A percentile compares a stretch with the other conserved stretches of the same genome.
phyloP scores from a whole-genome alignment of 2,888 invertebrate species.

The Pristionchus exspectatus region DNA sequence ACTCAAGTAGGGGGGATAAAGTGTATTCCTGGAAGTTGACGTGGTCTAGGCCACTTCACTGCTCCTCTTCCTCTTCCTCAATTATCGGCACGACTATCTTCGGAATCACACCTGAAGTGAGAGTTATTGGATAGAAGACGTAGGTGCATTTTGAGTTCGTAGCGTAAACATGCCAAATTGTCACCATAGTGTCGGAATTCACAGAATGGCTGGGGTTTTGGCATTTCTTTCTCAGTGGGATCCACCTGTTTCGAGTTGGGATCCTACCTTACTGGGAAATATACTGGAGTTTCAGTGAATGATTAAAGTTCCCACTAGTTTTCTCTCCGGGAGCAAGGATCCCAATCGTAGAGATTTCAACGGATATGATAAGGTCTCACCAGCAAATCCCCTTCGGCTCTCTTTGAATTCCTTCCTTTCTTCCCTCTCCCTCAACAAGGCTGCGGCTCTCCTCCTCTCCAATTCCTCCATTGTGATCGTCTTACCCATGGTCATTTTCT shows the following conservation, averaged over 20 bases:
- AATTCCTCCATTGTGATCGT: constrained; percentile 48
- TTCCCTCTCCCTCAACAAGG: constrained; percentile 13
- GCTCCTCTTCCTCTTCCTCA: constrained; percentile 37
- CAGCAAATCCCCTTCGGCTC: neutral
- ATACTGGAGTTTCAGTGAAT: too few relatives aligned
- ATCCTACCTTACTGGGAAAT: too few relatives aligned
- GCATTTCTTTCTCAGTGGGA: too few relatives aligned
- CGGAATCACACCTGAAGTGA: constrained; percentile 19
- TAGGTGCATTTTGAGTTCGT: neutral
- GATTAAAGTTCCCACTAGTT: too few relatives aligned
- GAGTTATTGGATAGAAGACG: neutral
- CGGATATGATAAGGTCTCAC: neutral
- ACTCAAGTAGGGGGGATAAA: neutral
- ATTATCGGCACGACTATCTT: neutral
- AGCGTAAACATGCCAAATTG: neutral
- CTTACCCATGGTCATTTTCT: neutral
- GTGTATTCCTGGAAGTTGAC: neutral
- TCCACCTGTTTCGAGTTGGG: too few relatives aligned
- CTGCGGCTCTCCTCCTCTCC: neutral
- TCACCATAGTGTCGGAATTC: neutral
- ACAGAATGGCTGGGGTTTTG: too few relatives aligned
- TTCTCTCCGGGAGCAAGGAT: too few relatives aligned
- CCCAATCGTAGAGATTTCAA: too few relatives aligned
- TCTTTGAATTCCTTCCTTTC: neutral
- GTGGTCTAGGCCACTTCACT: neutral